A percentile compares a stretch with the other conserved stretches of the same genome.
phyloP scores from a whole-genome alignment of 2,113 vertebrate genomes.

The Corydoras sp. region DNA sequence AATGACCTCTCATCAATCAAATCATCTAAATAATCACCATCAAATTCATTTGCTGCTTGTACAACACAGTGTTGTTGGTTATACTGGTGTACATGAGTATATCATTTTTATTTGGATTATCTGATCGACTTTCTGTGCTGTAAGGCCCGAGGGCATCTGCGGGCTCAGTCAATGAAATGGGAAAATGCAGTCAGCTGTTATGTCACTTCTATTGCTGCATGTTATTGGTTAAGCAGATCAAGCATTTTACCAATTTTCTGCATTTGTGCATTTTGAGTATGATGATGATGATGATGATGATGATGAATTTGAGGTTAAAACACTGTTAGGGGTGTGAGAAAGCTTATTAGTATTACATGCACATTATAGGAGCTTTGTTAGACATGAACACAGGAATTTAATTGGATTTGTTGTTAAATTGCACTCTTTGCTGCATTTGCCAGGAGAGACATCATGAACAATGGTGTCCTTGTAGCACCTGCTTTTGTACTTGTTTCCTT shows the following conservation, averaged over 20 bases:
- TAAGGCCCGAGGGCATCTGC: neutral
- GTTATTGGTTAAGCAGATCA: slow-evolving; percentile 18
- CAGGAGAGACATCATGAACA: slow-evolving; percentile 8
- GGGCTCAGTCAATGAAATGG: neutral
- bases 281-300: slow-evolving; percentile 9
- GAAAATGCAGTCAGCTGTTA: slow-evolving; percentile 22
- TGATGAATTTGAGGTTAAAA: slow-evolving; percentile 7
- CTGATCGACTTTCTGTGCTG: neutral
- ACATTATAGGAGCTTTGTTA: slow-evolving; percentile 22
- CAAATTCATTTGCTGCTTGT: neutral
- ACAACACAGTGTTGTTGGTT: neutral
- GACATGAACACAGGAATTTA: slow-evolving; percentile 30
- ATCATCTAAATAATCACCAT: neutral
- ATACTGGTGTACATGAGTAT: neutral
- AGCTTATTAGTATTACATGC: slow-evolving; percentile 25
- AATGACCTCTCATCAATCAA: too few relatives aligned
- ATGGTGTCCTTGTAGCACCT: neutral
- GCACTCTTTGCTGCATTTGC: neutral
- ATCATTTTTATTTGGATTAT: neutral
- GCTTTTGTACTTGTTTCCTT: neutral
- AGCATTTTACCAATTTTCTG: slow-evolving; percentile 7
- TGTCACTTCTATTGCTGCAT: slow-evolving; percentile 7
- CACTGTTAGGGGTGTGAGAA: slow-evolving; percentile 16
- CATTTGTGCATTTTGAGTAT: slow-evolving; percentile 16
- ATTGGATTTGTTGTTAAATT: slow-evolving; percentile 28